A percentile compares a stretch with the other conserved stretches of the same genome.
These are phyloP conservation scores for Pararge aegeria DNA, from an alignment of 1,140 invertebrate species.

Conservation along the genomic window DNA sequence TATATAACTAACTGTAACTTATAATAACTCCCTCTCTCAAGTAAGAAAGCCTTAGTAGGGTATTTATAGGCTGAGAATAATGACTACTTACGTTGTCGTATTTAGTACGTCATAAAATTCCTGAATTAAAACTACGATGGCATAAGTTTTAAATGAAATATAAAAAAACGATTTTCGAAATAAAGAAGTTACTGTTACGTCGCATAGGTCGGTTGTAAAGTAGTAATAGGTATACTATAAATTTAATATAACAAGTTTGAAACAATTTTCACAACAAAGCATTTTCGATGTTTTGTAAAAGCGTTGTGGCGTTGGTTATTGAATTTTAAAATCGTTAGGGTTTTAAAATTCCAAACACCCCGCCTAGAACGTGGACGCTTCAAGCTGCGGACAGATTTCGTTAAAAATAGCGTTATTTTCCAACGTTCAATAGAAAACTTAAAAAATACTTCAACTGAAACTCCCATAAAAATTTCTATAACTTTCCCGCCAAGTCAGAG, in stretches of 20 bases:
- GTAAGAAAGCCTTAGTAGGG: too few relatives aligned
- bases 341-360: constrained; percentile 12
- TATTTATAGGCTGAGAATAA: too few relatives aligned
- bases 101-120: too few relatives aligned
- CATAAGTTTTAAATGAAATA: too few relatives aligned
- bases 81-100: too few relatives aligned
- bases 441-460: constrained; percentile 10
- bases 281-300: neutral
- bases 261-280: constrained; percentile 9
- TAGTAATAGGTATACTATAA: too few relatives aligned
- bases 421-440: neutral
- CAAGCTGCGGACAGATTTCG: neutral
- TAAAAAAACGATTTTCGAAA: too few relatives aligned
- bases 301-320: constrained; percentile 6
- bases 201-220: too few relatives aligned
- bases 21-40: too few relatives aligned
- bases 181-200: too few relatives aligned
- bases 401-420: constrained; percentile 4
- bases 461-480: constrained; percentile 13
- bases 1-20: too few relatives aligned
- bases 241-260: constrained; percentile 7
- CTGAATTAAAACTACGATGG: too few relatives aligned
- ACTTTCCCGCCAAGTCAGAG: constrained; percentile 10
- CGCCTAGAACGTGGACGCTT: constrained; percentile 3
- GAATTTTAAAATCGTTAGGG: constrained; percentile 12